phyloP scores from a whole-genome alignment of 2,797 vertebrate species.

The Parambassis ranga region DNA sequence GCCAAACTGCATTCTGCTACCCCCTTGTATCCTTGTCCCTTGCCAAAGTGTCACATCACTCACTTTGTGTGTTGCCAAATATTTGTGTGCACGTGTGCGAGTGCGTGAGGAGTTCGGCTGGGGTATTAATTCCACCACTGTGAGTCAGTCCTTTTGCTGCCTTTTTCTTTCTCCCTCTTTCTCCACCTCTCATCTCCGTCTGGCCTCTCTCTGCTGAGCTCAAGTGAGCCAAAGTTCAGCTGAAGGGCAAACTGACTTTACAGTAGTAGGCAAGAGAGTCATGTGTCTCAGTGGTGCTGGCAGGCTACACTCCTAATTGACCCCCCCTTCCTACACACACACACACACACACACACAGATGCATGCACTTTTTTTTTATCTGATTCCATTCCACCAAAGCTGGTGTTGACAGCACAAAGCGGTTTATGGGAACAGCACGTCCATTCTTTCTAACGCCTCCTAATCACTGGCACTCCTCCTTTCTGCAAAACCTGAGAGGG shows the following conservation, averaged over 20 bases:
- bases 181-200: conserved; percentile 53
- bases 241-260: conserved; percentile 92
- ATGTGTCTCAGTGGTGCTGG: conserved; percentile 87
- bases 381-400: conserved; percentile 95
- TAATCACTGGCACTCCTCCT: conserved; percentile 76
- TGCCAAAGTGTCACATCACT: conserved; percentile 68
- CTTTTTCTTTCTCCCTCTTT: conserved; percentile 40
- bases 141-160: conserved; percentile 54
- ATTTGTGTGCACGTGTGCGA: conserved; percentile 42
- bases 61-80: conserved; percentile 61
- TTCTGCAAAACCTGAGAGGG: conserved; percentile 63
- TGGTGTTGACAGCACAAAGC: conserved; percentile 96
- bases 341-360: conserved; percentile 16
- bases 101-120: not conserved
- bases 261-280: conserved; percentile 82
- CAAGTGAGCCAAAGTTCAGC: conserved; percentile 94
- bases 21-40: conserved; percentile 17
- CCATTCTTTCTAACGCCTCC: conserved; percentile 88
- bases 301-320: conserved; percentile 64
- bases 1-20: conserved; percentile 23
- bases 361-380: conserved; percentile 84
- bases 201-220: conserved; percentile 42
- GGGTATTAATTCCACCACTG: conserved; percentile 61
- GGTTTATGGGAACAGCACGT: conserved; percentile 92
- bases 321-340: conserved; percentile 19